phyloP scores from a whole-genome alignment of 2,888 invertebrate genomes.

The Platycnemis pennipes region DNA sequence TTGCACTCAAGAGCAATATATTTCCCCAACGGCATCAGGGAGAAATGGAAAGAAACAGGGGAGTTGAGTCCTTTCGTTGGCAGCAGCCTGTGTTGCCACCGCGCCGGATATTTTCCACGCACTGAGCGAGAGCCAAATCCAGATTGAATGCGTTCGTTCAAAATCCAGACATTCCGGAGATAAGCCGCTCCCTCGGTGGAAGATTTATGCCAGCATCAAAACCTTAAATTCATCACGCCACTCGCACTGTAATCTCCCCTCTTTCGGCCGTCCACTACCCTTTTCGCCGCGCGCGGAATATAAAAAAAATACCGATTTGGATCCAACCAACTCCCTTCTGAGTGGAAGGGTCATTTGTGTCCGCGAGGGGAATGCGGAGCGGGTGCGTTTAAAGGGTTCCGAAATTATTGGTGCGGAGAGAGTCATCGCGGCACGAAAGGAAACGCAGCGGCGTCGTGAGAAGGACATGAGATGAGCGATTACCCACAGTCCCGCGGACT shows the following conservation, averaged over 20 bases:
- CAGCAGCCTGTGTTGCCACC: background rate
- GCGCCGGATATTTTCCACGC: background rate
- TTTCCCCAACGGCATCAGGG: background rate
- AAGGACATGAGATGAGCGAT: background rate
- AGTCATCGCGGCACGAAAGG: background rate
- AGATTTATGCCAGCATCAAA: conserved; percentile 21
- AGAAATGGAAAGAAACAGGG: background rate
- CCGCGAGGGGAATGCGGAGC: background rate
- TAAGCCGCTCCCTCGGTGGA: background rate
- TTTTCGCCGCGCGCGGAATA: background rate
- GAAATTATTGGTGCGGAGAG: background rate
- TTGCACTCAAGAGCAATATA: background rate
- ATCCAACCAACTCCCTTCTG: background rate
- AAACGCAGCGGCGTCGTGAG: background rate
- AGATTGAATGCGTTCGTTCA: conserved; percentile 35
- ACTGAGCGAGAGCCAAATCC: background rate
- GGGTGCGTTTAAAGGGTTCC: background rate
- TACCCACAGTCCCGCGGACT: background rate
- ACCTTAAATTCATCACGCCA: conserved; percentile 15
- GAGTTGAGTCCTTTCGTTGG: background rate
- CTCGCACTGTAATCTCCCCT: background rate
- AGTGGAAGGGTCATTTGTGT: background rate
- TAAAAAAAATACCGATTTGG: background rate
- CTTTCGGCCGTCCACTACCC: background rate
- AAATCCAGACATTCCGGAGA: background rate